Evolutionary conservation across 2,113 vertebrate genomes (phyloP), one percentile per base, ranked within the genome.

Genomic region (Spheniscus mendiculus): DNA sequence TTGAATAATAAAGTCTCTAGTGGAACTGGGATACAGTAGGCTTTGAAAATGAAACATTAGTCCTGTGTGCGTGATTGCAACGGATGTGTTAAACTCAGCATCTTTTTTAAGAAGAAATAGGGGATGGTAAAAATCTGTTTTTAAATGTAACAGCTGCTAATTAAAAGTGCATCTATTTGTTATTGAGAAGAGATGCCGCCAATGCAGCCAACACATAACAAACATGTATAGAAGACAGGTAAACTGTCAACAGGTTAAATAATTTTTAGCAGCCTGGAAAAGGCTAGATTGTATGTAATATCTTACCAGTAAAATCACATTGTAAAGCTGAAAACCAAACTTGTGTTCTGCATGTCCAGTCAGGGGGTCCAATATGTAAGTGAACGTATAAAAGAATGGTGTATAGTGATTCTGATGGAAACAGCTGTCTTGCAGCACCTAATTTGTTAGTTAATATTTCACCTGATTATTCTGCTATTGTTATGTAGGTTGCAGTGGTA

Each of bases 171-270:
- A 32, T 85, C 20, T 44, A 7, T 72, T 52, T 53, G 19, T 44
- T 36, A 36, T 3, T 62, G 12, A 62, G 32, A 72, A 61, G 67
- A 72, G 56, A 36, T 36, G 56, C 38, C 1, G 2, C 49, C 77
- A 62, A 19, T 5, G 8, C 76, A 86, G 32, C 47, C 52, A 78
- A 8, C 18, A 34, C 3, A 12, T 18, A 47, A 53, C 26, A 78
- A 83, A 47, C 1, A 1, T 45, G 12, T n/a, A 2, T 3, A 42
- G 50, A 77, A 78, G 52, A 42, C 0, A 56, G 5, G 34, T 58
- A 63, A 66, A 36, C 19, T 67, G 65, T 73, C 34, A 86, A 25
- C 6, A 69, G 59, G 36, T 69, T 27, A 63, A 79, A 49, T 63
- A 4, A 15, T 38, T 52, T 85, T 58, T 82, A 58, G 32, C 67